Conservation (phyloP, 2,797 vertebrate genomes). For the Pangasius larnaudii region DNA sequence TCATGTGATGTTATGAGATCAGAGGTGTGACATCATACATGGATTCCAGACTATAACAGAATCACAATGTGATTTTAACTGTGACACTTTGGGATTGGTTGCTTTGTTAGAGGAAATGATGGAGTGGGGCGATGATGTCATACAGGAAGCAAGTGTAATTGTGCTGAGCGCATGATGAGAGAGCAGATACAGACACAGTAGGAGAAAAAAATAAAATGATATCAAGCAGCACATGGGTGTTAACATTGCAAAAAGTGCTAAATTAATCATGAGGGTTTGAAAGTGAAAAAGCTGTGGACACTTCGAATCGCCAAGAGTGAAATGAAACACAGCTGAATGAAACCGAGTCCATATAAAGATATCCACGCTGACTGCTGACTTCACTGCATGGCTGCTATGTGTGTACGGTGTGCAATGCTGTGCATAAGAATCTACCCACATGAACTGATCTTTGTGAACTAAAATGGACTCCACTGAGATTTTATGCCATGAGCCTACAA, state of each 20-base stretch:
- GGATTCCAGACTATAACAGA: background rate
- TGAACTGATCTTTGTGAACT: background rate
- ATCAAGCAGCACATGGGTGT: constrained; percentile 4
- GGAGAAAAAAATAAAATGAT: background rate
- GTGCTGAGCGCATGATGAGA: background rate
- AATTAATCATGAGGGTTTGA: constrained; percentile 9
- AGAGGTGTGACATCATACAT: background rate
- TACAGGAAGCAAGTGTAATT: constrained; percentile 2
- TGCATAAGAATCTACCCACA: background rate
- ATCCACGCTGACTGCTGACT: background rate
- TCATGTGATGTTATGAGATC: background rate
- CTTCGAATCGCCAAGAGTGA: background rate
- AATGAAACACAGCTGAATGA: constrained; percentile 16
- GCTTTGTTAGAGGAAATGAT: constrained; percentile 15
- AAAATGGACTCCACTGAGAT: background rate
- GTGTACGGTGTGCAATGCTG: background rate
- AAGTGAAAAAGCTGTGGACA: constrained; percentile 3
- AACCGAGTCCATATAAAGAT: background rate
- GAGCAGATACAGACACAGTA: background rate
- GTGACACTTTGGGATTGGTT: background rate
- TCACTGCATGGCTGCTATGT: background rate
- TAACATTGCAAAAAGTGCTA: background rate
- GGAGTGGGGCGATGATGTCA: background rate
- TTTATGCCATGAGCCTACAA: background rate
- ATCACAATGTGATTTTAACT: background rate